Base-by-base conservation (phyloP, 1,140 invertebrate species). In the Panagrolaimus sp. region DNA sequence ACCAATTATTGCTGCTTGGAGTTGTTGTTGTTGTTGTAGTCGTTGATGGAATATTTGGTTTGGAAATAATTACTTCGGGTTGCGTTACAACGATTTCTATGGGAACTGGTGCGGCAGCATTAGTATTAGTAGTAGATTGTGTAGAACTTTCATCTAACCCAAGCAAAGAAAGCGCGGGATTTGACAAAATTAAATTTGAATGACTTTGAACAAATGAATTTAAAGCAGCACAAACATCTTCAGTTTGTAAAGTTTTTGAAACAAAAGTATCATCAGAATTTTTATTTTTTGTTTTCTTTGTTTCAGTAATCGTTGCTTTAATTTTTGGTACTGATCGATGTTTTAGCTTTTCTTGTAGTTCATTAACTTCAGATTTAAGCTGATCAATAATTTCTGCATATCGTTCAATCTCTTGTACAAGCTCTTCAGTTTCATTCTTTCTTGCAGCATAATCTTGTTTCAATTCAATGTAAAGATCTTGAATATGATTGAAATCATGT, bases 201-300 rank as follows among this genome's bases (percentile, higher is more conserved):
- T 31, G 20, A 23, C 27, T 66, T 48, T 74, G 68, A 14, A 79
- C 73, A 68, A 76, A 76, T 23, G 65, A 63, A 43, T 67, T 76
- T 42, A 76, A 67, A 3, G 77, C 77, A 27, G 76, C 75, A 47
- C 63, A 76, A 42, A 76, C 67, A 31, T 76, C 74, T 42, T 75
- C 72, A 23, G 76, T 20, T 13, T 71, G 47, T 13, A 11, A 27
- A 57, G 9, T 57, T 57, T 20, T 16, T 16, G 51, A 57, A 27
- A 16, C 20, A 20, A 27, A 27, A 9, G 13, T 57, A 20, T 57
- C 8, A 27, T 25, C 51, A 11, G 51, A 9, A 27, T 57, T n/a
- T 57, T 27, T 57, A 16, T n/a, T 9, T 57, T 13, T 20, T 16
- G 20, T 16, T 57, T 57, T 11, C 51, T 57, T 27, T 57, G 31